phyloP scores from a whole-genome alignment of 2,113 vertebrate genomes.

The Chauna torquata region DNA sequence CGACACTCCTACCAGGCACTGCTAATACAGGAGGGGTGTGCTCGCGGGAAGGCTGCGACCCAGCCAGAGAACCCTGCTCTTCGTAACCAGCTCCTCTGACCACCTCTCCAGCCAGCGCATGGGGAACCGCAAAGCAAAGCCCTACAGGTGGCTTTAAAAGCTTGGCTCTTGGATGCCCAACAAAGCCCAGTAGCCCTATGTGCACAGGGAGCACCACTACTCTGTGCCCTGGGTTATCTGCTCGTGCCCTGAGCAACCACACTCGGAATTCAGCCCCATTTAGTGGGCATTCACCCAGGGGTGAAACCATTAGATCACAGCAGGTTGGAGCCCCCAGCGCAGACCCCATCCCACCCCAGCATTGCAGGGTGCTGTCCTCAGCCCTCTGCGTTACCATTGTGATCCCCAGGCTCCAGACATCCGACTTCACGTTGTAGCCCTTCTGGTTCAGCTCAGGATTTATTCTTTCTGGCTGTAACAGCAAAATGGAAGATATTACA shows the following conservation, averaged over 20 bases:
- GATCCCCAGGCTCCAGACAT: slow-evolving; percentile 84
- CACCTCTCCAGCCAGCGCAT: neutral
- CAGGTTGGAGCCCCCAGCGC: neutral
- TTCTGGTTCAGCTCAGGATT: slow-evolving; percentile 84
- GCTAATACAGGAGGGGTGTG: accelerated
- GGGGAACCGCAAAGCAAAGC: neutral
- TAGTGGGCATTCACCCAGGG: neutral
- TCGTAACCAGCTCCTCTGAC: neutral
- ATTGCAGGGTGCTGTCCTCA: neutral
- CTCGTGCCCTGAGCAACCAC: neutral
- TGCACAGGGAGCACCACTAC: neutral
- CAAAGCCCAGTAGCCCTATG: neutral
- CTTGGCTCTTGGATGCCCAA: neutral
- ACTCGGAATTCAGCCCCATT: neutral
- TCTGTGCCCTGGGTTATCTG: neutral
- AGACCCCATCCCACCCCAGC: neutral
- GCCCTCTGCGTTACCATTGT: slow-evolving; percentile 74
- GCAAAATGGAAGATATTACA: neutral
- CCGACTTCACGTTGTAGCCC: slow-evolving; percentile 83
- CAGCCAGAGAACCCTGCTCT: neutral
- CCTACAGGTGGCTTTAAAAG: neutral
- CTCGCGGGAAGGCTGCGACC: neutral
- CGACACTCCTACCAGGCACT: neutral
- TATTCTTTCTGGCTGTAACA: slow-evolving; percentile 81
- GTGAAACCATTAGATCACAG: neutral